phyloP scores from a whole-genome alignment of 2,113 vertebrate species.

The Caranx ignobilis region DNA sequence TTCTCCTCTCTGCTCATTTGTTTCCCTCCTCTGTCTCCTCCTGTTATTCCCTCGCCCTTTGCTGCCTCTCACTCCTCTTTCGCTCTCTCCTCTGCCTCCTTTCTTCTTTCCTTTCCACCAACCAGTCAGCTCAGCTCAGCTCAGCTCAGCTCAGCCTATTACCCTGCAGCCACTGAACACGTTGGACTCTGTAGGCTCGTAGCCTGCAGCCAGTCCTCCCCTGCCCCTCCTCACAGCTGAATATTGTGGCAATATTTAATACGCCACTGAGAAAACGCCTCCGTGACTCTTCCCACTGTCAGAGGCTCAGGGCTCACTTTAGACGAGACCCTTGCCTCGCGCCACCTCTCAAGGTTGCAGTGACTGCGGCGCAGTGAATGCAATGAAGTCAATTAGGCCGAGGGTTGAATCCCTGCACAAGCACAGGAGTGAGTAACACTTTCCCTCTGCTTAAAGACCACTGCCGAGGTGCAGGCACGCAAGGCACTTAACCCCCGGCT shows the following conservation, averaged over 20 bases:
- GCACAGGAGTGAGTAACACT: slow-evolving; percentile 27
- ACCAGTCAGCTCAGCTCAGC: slow-evolving; percentile 32
- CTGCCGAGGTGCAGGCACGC: slow-evolving; percentile 40
- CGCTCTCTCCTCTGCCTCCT: background rate
- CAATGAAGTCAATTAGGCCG: slow-evolving; percentile 47
- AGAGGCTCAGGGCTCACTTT: slow-evolving; percentile 27
- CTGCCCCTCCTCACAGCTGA: slow-evolving; percentile 8
- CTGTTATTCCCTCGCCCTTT: background rate
- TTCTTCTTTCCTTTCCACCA: slow-evolving; percentile 13
- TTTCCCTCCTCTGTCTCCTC: background rate
- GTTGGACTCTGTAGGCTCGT: slow-evolving; percentile 44
- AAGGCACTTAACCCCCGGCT: slow-evolving; percentile 21
- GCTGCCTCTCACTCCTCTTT: background rate
- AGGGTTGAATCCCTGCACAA: slow-evolving; percentile 45
- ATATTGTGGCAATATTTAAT: slow-evolving; percentile 39
- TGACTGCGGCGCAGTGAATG: slow-evolving; percentile 42
- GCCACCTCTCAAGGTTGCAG: slow-evolving; percentile 34
- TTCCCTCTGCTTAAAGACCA: slow-evolving; percentile 39
- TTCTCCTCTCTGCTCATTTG: background rate
- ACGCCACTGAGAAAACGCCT: slow-evolving; percentile 24
- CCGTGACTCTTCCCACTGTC: slow-evolving; percentile 32
- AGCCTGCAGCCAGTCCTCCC: slow-evolving; percentile 24
- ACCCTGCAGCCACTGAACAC: slow-evolving; percentile 33
- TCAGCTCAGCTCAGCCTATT: slow-evolving; percentile 41
- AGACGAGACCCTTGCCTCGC: slow-evolving; percentile 18